Percentiles rank a stretch among this genome's conserved stretches.
phyloP scores from a whole-genome alignment of 2,797 vertebrate genomes.

The Sebastes wilsoni region DNA sequence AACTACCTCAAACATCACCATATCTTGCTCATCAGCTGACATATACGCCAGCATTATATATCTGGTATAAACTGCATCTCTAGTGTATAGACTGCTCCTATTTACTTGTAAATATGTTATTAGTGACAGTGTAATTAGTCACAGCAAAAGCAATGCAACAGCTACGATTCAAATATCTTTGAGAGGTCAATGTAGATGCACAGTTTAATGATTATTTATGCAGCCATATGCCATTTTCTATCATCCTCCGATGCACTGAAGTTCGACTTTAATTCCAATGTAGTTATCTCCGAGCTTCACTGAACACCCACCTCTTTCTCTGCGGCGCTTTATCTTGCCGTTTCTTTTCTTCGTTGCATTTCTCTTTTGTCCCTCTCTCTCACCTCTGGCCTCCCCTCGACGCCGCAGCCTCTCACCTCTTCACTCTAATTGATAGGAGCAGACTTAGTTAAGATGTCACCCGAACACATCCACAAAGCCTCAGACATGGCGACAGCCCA shows the following conservation, averaged over 20 bases:
- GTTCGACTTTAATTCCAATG: not conserved
- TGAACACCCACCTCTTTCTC: constrained; percentile 8
- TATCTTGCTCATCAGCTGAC: not conserved
- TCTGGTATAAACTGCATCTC: rapidly evolving
- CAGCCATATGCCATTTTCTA: not conserved
- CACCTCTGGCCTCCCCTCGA: constrained; percentile 54
- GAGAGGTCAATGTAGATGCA: not conserved
- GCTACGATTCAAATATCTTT: not conserved
- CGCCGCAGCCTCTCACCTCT: constrained; percentile 24
- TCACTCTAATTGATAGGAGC: constrained; percentile 81
- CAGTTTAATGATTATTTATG: not conserved
- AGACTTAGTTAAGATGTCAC: constrained; percentile 85
- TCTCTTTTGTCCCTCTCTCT: constrained; percentile 40
- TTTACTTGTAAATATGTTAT: not conserved
- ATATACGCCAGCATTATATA: not conserved
- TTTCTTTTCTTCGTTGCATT: not conserved
- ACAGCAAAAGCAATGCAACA: not conserved
- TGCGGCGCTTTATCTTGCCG: not conserved
- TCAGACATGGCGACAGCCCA: constrained; percentile 58
- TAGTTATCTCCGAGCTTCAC: not conserved
- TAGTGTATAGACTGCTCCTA: not conserved
- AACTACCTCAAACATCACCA: not conserved
- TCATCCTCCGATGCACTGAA: not conserved
- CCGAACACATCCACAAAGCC: constrained; percentile 67
- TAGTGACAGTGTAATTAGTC: not conserved